A percentile compares a stretch with the other conserved stretches of the same genome.
These are phyloP conservation scores for Notothenia rossii DNA, from an alignment of 2,113 vertebrate species.

Conservation along the genomic window DNA sequence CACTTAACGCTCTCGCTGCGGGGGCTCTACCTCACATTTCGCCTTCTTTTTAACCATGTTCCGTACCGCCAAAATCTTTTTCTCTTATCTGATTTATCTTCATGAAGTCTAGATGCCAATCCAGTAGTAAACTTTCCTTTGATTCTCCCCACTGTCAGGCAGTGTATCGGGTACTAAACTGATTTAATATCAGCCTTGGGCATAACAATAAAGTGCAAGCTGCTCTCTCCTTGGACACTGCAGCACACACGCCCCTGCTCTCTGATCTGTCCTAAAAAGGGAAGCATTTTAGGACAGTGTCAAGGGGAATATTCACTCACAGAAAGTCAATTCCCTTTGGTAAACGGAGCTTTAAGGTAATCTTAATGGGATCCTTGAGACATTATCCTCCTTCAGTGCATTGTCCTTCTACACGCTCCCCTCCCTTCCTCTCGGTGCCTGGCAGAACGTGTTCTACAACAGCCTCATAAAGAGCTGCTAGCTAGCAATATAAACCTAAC, in stretches of 20 bases:
- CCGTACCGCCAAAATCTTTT: constrained; percentile 8
- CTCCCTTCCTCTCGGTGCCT: constrained; percentile 7
- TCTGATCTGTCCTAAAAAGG: constrained; percentile 7
- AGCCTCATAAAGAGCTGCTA: constrained; percentile 49
- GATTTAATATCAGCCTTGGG: constrained; percentile 8
- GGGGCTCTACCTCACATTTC: constrained; percentile 30
- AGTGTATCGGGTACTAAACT: background rate
- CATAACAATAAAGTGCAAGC: background rate
- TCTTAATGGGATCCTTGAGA: constrained; percentile 30
- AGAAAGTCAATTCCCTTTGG: constrained; percentile 11
- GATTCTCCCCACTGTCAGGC: background rate
- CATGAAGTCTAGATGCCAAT: background rate
- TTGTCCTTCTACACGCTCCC: constrained; percentile 4
- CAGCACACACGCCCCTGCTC: background rate
- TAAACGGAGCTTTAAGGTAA: constrained; percentile 28
- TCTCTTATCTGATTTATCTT: background rate
- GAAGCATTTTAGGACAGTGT: background rate
- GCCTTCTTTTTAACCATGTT: constrained; percentile 3
- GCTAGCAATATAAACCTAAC: constrained; percentile 53
- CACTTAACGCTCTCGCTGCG: constrained; percentile 56
- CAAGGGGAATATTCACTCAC: background rate
- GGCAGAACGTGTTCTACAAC: constrained; percentile 38
- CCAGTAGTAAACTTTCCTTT: constrained; percentile 1
- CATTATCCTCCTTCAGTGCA: constrained; percentile 26
- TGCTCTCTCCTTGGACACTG: background rate